Percentiles rank a stretch among this genome's conserved stretches.
These are phyloP conservation scores for Onychorhynchus coronatus DNA, from an alignment of 2,113 vertebrate species.

Conservation along the genomic window DNA sequence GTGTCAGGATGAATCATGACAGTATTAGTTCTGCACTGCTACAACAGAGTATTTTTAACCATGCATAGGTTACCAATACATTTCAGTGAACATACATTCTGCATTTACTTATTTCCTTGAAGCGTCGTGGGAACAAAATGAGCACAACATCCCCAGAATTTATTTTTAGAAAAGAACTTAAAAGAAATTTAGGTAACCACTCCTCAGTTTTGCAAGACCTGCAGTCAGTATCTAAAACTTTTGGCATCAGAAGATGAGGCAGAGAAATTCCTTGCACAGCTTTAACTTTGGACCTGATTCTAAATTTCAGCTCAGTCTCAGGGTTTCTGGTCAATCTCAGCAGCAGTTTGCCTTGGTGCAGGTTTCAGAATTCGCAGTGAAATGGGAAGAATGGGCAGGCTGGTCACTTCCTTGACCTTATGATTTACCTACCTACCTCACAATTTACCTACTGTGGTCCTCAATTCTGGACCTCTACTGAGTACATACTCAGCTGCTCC, in stretches of 20 bases:
- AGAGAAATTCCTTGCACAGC: background rate
- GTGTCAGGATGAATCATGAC: slow-evolving; percentile 16
- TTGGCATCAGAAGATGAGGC: background rate
- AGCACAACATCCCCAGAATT: background rate
- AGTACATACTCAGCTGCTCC: background rate
- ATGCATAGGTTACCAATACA: background rate
- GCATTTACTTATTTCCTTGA: background rate
- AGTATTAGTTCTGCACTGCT: slow-evolving; percentile 11
- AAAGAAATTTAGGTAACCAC: background rate
- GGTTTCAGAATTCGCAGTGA: background rate
- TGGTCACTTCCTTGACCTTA: background rate
- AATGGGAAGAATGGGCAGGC: background rate
- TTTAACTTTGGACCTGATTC: background rate
- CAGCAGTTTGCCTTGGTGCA: background rate
- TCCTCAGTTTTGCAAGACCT: background rate
- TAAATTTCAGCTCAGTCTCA: background rate
- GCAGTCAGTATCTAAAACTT: background rate
- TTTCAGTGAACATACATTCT: background rate
- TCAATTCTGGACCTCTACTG: background rate
- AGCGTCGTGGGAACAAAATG: background rate
- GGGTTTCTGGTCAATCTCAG: background rate
- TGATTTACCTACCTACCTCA: background rate
- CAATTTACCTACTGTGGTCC: background rate
- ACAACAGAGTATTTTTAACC: background rate
- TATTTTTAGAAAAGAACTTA: background rate